Percentiles rank a stretch among this genome's conserved stretches.
phyloP scores from a whole-genome alignment of 1,140 invertebrate genomes.

The Apis cerana region DNA sequence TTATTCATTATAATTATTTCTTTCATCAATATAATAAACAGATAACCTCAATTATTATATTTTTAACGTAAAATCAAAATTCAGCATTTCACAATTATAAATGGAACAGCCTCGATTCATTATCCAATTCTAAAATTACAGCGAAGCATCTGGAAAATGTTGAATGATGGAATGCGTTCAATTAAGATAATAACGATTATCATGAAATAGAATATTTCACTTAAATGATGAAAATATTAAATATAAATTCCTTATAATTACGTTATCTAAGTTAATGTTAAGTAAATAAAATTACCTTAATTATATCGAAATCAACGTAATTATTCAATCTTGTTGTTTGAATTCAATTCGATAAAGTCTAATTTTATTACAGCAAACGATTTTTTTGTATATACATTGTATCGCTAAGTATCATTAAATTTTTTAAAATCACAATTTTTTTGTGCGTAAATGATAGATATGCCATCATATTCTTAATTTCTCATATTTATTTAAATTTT shows the following conservation, averaged over 20 bases:
- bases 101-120: background rate
- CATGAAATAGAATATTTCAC: slow-evolving; percentile 2
- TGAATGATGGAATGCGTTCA: slow-evolving; percentile 26
- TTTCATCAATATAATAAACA: background rate
- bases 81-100: background rate
- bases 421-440: too few relatives aligned
- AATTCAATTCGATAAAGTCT: background rate
- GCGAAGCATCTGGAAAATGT: slow-evolving; percentile 12
- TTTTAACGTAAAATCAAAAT: background rate
- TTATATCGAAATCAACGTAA: background rate
- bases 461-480: background rate
- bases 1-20: too few relatives aligned
- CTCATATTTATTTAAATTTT: background rate
- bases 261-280: background rate
- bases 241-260: slow-evolving; percentile 27
- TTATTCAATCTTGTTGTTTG: slow-evolving; percentile 1
- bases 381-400: background rate
- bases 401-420: background rate
- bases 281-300: slow-evolving; percentile 15
- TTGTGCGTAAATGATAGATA: background rate
- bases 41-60: background rate
- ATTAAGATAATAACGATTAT: slow-evolving; percentile 28
- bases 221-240: slow-evolving; percentile 24
- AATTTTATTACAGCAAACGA: background rate
- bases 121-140: slow-evolving; percentile 25